A percentile compares a stretch with the other conserved stretches of the same genome.
These are phyloP conservation scores for Heteromurus nitidus DNA, from an alignment of 2,888 invertebrate species.

Conservation along the genomic window DNA sequence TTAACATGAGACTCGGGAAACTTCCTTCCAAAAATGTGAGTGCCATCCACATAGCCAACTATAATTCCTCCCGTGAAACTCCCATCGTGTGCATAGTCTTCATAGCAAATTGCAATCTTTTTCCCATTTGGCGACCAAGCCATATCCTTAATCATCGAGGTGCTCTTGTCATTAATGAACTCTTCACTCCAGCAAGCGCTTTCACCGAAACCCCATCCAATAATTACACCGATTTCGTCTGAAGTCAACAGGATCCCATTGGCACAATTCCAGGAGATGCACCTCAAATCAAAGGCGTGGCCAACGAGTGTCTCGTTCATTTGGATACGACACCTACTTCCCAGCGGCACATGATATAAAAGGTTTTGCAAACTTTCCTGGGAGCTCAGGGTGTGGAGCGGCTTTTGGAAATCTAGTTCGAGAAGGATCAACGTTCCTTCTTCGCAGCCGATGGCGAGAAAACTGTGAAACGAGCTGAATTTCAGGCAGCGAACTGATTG, in stretches of 20 bases:
- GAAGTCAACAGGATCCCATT: slow-evolving; percentile 44
- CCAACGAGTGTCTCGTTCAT: slow-evolving; percentile 57
- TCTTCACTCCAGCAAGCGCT: slow-evolving; percentile 40
- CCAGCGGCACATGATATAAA: slow-evolving; percentile 16
- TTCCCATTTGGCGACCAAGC: slow-evolving; percentile 48
- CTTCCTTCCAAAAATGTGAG: slow-evolving; percentile 41
- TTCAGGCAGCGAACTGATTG: slow-evolving; percentile 43
- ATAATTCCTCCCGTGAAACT: slow-evolving; percentile 39
- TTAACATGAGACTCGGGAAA: slow-evolving; percentile 42
- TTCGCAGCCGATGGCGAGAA: slow-evolving; percentile 50
- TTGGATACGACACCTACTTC: slow-evolving; percentile 35
- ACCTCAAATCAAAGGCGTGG: slow-evolving; percentile 39
- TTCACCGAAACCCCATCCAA: slow-evolving; percentile 39
- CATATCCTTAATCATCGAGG: slow-evolving; percentile 47
- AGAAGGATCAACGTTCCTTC: slow-evolving; percentile 38
- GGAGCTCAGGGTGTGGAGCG: slow-evolving; percentile 13
- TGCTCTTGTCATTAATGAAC: slow-evolving; percentile 43
- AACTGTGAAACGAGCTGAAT: slow-evolving; percentile 45
- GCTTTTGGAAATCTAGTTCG: slow-evolving; percentile 48
- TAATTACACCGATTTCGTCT: slow-evolving; percentile 54
- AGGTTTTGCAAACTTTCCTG: slow-evolving; percentile 27
- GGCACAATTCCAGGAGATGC: slow-evolving; percentile 34
- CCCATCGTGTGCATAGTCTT: slow-evolving; percentile 41
- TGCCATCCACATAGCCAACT: slow-evolving; percentile 27
- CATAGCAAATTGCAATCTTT: slow-evolving; percentile 44